Percentiles rank a stretch among this genome's conserved stretches.
phyloP scores from a whole-genome alignment of 2,888 invertebrate species.

The Cataglyphis albicans region DNA sequence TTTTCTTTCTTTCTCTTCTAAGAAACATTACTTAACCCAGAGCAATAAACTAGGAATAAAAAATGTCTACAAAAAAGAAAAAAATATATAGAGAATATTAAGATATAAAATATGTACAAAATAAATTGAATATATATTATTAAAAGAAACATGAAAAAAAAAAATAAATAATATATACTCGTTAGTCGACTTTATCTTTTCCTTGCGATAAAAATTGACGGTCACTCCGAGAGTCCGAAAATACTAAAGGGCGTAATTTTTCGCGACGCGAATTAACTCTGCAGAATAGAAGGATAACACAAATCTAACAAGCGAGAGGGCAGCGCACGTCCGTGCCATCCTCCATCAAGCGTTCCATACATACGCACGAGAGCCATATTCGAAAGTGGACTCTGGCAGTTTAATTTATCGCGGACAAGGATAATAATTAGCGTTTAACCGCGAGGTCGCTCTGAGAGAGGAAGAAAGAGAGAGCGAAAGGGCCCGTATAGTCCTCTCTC shows the following conservation, averaged over 20 bases:
- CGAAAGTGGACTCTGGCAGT: conserved; percentile 70
- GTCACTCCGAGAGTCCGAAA: conserved; percentile 13
- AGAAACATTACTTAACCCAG: neutral
- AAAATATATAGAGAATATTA: neutral
- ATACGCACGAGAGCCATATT: conserved; percentile 57
- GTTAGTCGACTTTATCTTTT: conserved; percentile 13
- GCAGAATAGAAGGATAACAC: conserved; percentile 47
- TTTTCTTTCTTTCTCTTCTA: neutral
- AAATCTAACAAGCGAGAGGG: conserved; percentile 61
- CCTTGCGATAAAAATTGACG: neutral
- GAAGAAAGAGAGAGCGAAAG: neutral
- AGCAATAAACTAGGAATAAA: neutral
- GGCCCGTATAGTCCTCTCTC: conserved; percentile 72
- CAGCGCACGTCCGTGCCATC: conserved; percentile 50
- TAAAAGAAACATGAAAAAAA: neutral
- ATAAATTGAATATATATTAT: neutral
- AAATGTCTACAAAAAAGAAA: neutral
- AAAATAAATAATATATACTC: neutral
- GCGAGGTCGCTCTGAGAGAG: conserved; percentile 69
- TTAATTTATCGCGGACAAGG: conserved; percentile 80
- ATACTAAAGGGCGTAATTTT: conserved; percentile 40
- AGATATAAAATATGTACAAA: neutral
- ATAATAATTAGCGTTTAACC: conserved; percentile 82
- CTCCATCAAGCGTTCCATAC: conserved; percentile 43
- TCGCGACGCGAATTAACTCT: conserved; percentile 42